phyloP scores from a whole-genome alignment of 2,113 vertebrate genomes.

The Coregonus clupeaformis region DNA sequence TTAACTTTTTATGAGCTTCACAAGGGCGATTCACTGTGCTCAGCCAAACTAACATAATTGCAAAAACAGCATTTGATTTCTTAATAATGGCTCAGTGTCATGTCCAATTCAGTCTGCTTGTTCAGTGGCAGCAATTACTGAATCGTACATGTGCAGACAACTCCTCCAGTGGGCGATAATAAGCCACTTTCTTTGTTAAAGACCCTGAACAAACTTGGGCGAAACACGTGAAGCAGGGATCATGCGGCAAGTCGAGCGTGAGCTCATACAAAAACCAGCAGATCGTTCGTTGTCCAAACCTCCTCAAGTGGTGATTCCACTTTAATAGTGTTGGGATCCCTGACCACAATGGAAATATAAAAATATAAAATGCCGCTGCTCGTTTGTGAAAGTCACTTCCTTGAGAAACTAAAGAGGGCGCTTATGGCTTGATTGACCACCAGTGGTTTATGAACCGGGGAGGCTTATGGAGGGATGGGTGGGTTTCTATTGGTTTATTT shows the following conservation, averaged over 20 bases:
- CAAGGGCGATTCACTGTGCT: slow-evolving; percentile 45
- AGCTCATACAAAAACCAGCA: slow-evolving; percentile 64
- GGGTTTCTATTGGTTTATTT: slow-evolving; percentile 54
- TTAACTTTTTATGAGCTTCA: slow-evolving; percentile 40
- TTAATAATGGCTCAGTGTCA: slow-evolving; percentile 67
- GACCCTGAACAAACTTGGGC: slow-evolving; percentile 65
- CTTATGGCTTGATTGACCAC: slow-evolving; percentile 34
- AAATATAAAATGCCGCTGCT: slow-evolving; percentile 48
- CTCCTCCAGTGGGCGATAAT: slow-evolving; percentile 69
- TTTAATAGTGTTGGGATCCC: slow-evolving; percentile 52
- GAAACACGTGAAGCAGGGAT: slow-evolving; percentile 63
- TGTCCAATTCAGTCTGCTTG: slow-evolving; percentile 68
- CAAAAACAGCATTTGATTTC: slow-evolving; percentile 72
- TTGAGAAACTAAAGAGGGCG: slow-evolving; percentile 22
- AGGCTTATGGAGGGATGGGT: slow-evolving; percentile 14
- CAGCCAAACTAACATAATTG: slow-evolving; percentile 62
- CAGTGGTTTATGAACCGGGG: slow-evolving; percentile 42
- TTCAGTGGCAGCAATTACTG: slow-evolving; percentile 65
- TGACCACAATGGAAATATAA: slow-evolving; percentile 39
- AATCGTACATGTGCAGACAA: slow-evolving; percentile 70
- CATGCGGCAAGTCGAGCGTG: slow-evolving; percentile 59
- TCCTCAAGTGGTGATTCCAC: slow-evolving; percentile 60
- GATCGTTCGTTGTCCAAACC: slow-evolving; percentile 57
- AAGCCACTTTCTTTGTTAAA: slow-evolving; percentile 74
- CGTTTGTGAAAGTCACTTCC: slow-evolving; percentile 49